Percentiles rank a stretch among this genome's conserved stretches.
These are phyloP conservation scores for Oscheius sp. DNA, from an alignment of 2,888 invertebrate genomes.

Conservation along the genomic window DNA sequence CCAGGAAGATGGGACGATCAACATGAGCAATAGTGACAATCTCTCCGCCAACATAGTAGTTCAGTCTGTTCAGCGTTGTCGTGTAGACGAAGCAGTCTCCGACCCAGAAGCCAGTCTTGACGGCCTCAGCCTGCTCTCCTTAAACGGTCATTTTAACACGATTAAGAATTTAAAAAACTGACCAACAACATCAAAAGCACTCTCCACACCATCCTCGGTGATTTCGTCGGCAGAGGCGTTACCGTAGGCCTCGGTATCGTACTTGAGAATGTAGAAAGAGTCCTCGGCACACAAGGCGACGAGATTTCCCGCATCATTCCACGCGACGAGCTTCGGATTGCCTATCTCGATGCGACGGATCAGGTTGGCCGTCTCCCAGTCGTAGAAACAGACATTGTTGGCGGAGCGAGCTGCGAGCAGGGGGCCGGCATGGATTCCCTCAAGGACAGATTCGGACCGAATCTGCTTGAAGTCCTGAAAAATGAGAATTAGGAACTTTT, in stretches of 20 bases:
- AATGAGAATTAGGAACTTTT: no score
- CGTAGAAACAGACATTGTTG: conserved; percentile 84
- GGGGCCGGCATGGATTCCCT: conserved; percentile 86
- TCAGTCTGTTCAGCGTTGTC: conserved; percentile 93
- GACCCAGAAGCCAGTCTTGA: conserved; percentile 72
- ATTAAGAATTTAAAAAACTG: conserved; percentile 13
- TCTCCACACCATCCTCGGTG: conserved; percentile 92
- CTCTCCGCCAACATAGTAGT: conserved; percentile 99
- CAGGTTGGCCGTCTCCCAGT: conserved; percentile 93
- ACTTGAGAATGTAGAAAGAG: conserved; percentile 91
- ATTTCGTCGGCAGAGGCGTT: conserved; percentile 82
- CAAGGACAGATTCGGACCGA: conserved; percentile 89
- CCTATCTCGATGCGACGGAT: conserved; percentile 94
- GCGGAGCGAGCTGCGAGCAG: conserved; percentile 79
- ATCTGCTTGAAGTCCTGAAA: conserved; percentile 77
- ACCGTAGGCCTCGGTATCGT: conserved; percentile 86
- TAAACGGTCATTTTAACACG: background rate
- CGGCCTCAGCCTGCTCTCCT: conserved; percentile 68
- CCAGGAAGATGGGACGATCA: conserved; percentile 92
- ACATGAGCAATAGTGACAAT: conserved; percentile 97
- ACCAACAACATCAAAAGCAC: conserved; percentile 84
- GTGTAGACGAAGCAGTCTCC: conserved; percentile 99
- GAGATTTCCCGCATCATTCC: conserved; percentile 94
- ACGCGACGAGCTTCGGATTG: conserved; percentile 85
- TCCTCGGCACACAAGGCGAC: conserved; percentile 95